Evolutionary conservation across 2,888 invertebrate species (phyloP), one percentile per base, ranked within the genome.

Genomic region (Ashinkailepas kermadecensis): DNA sequence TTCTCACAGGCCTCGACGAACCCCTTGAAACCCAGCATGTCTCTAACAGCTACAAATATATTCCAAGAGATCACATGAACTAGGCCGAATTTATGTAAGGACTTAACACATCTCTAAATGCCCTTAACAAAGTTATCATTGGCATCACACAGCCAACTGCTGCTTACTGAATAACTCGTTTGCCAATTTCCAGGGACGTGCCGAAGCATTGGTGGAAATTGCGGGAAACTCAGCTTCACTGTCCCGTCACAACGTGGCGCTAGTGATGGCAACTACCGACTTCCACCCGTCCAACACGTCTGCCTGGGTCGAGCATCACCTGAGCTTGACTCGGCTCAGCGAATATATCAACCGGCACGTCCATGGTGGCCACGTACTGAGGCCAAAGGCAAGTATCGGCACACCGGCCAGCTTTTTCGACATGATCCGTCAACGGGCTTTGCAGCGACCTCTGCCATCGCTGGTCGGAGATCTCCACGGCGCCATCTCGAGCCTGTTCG

Each of bases 391-490:
- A 88, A 90, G 0, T 96, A 39, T 98, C 87, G 98, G 96, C 4
- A 98, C 98, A 0, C 93, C 97, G 0, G 90, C 91, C 54, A 96
- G 97, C 86, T 99, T 97, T 87, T 98, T 97, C 87, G 89, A 86
- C 89, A 84, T 93, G 81, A 91, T 96, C 81, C 89, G 90, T 83
- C 90, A 92, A 84, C 89, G 95, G 54, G 90, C 91, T 83, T 8
- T 23, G 23, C n/a, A 23, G 18, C 65, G 67, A 25, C 67, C 25
- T 25, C 93, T 93, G 85, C 95, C 96, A 0, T 92, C 93, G 0
- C 88, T 99, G 10, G 93, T 92, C 85, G 98, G 98, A 0, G 99
- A 99, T 86, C 99, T 99, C 87, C 97, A 96, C 87, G 97, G 97
- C 0, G 99, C 99, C 88, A 95, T 96, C 0, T 98, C 98, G 86